phyloP scores from a whole-genome alignment of 2,797 vertebrate species.

The Muscicapa striata region DNA sequence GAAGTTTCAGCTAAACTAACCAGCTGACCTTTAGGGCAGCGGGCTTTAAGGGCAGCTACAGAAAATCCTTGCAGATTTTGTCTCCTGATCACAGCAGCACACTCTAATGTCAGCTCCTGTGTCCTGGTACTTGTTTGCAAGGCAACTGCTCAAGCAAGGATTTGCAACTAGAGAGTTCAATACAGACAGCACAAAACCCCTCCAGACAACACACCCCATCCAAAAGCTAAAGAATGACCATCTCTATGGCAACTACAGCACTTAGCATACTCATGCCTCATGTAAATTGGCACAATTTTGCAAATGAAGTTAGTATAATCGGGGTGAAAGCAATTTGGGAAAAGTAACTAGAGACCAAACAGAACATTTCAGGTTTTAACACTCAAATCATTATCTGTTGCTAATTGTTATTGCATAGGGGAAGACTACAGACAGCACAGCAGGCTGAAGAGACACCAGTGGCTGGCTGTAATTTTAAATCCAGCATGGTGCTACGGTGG shows the following conservation, averaged over 20 bases:
- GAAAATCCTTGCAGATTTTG: neutral
- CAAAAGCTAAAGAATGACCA: neutral
- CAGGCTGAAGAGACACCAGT: rapidly evolving
- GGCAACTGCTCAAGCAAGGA: neutral
- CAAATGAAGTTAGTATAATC: neutral
- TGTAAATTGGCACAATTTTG: neutral
- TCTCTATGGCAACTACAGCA: neutral
- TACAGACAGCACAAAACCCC: neutral
- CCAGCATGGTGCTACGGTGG: neutral
- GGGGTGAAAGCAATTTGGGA: neutral
- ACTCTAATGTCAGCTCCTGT: neutral
- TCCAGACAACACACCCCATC: neutral
- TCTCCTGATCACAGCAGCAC: neutral
- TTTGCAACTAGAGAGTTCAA: neutral
- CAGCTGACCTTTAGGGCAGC: neutral
- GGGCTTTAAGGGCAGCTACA: neutral
- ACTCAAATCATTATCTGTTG: neutral
- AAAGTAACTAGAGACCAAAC: neutral
- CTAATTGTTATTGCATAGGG: neutral
- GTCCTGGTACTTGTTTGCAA: neutral
- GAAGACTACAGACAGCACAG: neutral
- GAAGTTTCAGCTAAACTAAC: neutral
- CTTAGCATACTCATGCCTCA: neutral
- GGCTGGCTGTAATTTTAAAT: neutral
- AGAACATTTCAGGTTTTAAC: neutral